Conservation (phyloP, 2,113 vertebrate genomes). For the Alexandromys fortis region DNA sequence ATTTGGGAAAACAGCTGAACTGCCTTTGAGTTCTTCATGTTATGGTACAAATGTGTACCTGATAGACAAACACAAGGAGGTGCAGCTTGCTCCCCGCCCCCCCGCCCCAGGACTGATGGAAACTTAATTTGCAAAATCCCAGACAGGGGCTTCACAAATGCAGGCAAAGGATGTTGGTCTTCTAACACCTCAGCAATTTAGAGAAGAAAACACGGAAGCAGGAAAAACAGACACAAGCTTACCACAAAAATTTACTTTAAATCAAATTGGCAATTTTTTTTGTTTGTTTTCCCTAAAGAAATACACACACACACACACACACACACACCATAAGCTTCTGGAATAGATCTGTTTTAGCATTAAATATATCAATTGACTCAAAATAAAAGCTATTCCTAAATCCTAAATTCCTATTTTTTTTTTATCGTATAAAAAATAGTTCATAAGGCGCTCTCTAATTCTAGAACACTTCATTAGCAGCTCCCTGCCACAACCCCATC, state of each 20-base stretch:
- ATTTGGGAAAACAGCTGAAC: slow-evolving; percentile 78
- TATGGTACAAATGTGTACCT: slow-evolving; percentile 76
- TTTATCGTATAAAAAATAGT: neutral
- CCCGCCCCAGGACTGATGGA: fast-evolving
- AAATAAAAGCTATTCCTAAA: neutral
- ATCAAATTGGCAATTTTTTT: neutral
- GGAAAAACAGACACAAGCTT: neutral
- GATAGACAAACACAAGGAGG: slow-evolving; percentile 53
- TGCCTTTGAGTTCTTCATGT: slow-evolving; percentile 71
- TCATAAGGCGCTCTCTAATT: neutral
- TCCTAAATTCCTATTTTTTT: neutral
- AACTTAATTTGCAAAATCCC: neutral
- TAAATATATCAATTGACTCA: slow-evolving; percentile 22
- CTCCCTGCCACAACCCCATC: neutral
- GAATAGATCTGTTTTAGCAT: neutral
- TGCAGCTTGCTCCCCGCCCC: neutral
- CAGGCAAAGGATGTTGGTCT: neutral
- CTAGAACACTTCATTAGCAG: slow-evolving; percentile 28
- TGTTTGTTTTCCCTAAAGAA: neutral
- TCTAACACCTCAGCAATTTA: neutral
- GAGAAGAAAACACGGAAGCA: neutral
- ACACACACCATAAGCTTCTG: neutral
- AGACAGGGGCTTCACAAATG: neutral
- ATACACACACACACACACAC: neutral
- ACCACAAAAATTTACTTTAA: slow-evolving; percentile 22